Evolutionary conservation across 2,888 invertebrate species (phyloP), one percentile per base, ranked within the genome.

Genomic region (Brenthis ino): DNA sequence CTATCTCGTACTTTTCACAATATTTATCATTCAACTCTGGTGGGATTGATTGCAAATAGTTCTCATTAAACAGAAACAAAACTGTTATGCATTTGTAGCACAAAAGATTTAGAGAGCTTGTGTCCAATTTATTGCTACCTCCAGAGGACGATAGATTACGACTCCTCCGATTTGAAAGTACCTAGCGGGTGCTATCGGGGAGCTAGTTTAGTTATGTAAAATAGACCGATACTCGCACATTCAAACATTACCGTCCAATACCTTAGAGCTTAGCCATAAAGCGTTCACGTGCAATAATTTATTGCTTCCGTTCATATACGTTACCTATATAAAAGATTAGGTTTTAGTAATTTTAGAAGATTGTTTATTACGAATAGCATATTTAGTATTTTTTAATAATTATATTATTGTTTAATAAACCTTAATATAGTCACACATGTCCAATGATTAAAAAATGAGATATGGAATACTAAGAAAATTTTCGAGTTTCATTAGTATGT

Each of bases 271-370:
- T 83, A 85, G 86, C 88, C 88, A 82, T 82, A 82, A 86, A 88
- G 86, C 87, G 88, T 86, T 82, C 83, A 82, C 82, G 82, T 81
- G 83, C 83, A 87, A 89, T 89, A 87, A 89, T 89, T 89, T 88
- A 89, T 89, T 85, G 86, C 83, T 77, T 76, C 56, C 61, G 43
- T 13, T 60, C 51, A 56, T 55, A 61, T 58, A 63, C 50, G 24
- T 56, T 63, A 77, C 80, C 28, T 50, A 61, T 67, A 67, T 63
- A 43, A 20, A 56, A 53, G 37, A 61, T 51, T 51, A 81, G 33
- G 16, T 51, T 65, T 37, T 13, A 24, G 20, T 37, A 20, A 57
- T 37, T 65, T 37, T 57, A 50, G 14, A 20, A 53, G 53, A 51
- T 37, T 43, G 13, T 43, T 54, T n/a, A 50, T 50, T 60, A 24